Evolutionary conservation across 2,888 invertebrate genomes (phyloP).

Genomic region (Oxytorus armatus): DNA sequence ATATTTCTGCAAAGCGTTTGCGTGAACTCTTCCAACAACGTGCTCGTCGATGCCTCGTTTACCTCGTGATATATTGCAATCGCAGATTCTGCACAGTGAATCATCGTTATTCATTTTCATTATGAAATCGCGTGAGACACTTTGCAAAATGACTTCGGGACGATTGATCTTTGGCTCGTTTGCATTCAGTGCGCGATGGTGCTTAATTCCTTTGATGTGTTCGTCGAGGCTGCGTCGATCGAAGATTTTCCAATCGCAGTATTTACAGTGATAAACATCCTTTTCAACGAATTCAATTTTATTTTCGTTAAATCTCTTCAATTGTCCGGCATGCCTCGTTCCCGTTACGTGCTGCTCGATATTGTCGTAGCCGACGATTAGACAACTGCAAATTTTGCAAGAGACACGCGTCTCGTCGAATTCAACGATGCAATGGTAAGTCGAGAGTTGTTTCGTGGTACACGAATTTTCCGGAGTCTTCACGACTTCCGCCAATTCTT

Average conservation of each 20-base stretch:
- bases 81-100: slow-evolving; percentile 10
- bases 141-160: background rate
- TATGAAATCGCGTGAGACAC: background rate
- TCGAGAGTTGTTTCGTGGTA: background rate
- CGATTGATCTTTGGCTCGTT: background rate
- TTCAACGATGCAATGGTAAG: background rate
- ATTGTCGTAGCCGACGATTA: background rate
- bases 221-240: background rate
- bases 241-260: background rate
- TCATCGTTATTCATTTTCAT: background rate
- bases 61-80: background rate
- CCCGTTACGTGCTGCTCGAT: background rate
- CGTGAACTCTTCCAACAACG: background rate
- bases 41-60: background rate
- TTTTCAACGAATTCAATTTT: background rate
- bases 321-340: background rate
- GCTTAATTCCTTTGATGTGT: slow-evolving; percentile 20
- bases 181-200: background rate
- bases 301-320: background rate
- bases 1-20: background rate
- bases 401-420: background rate
- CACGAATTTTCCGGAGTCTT: background rate
- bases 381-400: background rate
- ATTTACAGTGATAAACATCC: slow-evolving; percentile 12
- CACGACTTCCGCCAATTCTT: background rate